Percentiles rank a stretch among this genome's conserved stretches.
Conservation (phyloP, 1,140 invertebrate genomes). For the Sminthurides bifidus region DNA sequence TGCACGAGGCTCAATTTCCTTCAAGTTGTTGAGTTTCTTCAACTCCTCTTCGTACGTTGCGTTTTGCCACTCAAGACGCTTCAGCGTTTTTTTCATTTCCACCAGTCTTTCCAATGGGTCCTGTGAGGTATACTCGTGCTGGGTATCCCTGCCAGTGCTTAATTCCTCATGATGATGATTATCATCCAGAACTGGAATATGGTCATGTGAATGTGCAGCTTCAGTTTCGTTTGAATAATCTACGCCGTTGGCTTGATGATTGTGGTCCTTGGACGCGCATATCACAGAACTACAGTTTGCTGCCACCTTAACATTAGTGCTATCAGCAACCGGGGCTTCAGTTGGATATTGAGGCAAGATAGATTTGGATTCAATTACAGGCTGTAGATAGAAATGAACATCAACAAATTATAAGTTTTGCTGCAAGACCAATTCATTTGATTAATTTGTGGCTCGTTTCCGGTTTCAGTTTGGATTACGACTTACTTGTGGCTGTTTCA, state of each 20-base stretch:
- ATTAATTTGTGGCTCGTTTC: too few species aligned
- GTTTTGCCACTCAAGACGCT: constrained; percentile 30
- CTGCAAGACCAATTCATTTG: background rate
- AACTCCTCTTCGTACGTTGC: constrained; percentile 21
- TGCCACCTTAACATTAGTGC: too few species aligned
- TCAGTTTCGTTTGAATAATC: constrained; percentile 6
- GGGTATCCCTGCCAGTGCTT: background rate
- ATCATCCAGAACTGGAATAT: too few species aligned
- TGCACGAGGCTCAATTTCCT: constrained; percentile 2
- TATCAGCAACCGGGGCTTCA: background rate
- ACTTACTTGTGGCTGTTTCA: too few species aligned
- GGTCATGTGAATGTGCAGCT: constrained; percentile 7
- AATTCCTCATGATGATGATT: constrained; percentile 5
- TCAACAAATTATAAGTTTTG: background rate
- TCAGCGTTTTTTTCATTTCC: constrained; percentile 24
- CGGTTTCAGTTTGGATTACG: too few species aligned
- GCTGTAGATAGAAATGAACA: background rate
- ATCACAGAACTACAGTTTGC: too few species aligned
- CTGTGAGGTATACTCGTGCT: background rate
- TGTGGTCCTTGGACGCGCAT: constrained; percentile 7
- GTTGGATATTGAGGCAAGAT: too few species aligned
- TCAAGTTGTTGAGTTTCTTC: constrained; percentile 11
- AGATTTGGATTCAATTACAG: background rate
- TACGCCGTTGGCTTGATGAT: constrained; percentile 4
- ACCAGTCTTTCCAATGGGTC: background rate